A percentile compares a stretch with the other conserved stretches of the same genome.
Evolutionary conservation across 1,140 invertebrate species (phyloP).

Genomic region (Neoseiulus cucumeris): DNA sequence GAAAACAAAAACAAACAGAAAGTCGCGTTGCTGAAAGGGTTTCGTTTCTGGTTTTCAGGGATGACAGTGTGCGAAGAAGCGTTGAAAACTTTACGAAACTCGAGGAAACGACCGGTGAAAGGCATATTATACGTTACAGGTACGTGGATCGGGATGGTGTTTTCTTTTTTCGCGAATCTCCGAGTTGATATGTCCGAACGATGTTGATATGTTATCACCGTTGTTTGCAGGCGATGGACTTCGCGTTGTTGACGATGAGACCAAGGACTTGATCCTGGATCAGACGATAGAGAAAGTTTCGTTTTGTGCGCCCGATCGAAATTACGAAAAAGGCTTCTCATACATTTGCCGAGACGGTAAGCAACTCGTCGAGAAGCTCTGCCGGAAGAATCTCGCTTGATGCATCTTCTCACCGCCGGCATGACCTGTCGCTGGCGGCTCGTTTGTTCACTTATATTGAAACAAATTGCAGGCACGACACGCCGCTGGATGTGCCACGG

Average conservation of each 20-base stretch:
- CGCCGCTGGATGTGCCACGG: constrained; percentile 99
- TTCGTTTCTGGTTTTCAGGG: constrained; percentile 25
- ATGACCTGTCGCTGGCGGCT: not conserved
- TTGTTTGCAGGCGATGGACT: constrained; percentile 46
- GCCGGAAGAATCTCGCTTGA: not conserved
- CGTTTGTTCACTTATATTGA: not conserved
- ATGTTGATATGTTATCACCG: not conserved
- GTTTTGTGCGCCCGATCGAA: constrained; percentile 95
- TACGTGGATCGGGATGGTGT: not conserved
- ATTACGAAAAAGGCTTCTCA: constrained; percentile 91
- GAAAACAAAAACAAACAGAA: no score
- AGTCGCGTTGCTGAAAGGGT: no score
- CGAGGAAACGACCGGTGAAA: constrained; percentile 59
- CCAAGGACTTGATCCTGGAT: constrained; percentile 94
- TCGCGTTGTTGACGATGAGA: constrained; percentile 93
- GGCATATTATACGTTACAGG: constrained; percentile 87
- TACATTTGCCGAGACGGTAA: constrained; percentile 63
- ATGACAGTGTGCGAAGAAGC: constrained; percentile 99
- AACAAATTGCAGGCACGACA: constrained; percentile 31
- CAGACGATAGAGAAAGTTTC: constrained; percentile 99
- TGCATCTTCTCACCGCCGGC: not conserved
- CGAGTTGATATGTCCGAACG: not conserved
- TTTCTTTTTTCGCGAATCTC: not conserved
- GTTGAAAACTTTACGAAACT: constrained; percentile 68
- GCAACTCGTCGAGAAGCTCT: not conserved